Evolutionary conservation across 2,888 invertebrate genomes (phyloP), one percentile per base, ranked within the genome.

Genomic region (Pocota personata): DNA sequence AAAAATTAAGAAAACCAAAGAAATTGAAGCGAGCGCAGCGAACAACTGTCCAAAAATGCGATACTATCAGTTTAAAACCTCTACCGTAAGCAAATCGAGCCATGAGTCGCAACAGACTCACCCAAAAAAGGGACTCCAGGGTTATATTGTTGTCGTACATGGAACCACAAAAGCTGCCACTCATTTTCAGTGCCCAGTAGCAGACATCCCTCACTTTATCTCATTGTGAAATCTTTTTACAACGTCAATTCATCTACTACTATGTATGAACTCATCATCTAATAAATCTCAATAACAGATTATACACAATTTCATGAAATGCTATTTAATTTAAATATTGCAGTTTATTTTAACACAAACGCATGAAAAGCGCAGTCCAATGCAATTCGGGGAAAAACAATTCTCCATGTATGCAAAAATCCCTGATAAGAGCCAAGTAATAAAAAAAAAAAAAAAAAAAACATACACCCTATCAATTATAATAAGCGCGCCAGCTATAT

Each of bases 341-440:
- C 35, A 35, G 12, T 35, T 10, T 8, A 35, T 35, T 12, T 35
- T 1, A 35, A 35, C 12, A 12, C 12, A 8, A 35, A 35, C 10
- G 35, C 35, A 35, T 12, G n/a, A n/a, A n/a, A n/a, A n/a, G n/a
- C n/a, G n/a, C n/a, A n/a, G n/a, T n/a, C n/a, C n/a, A n/a, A n/a
- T n/a, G n/a, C n/a, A n/a, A n/a, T n/a, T n/a, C n/a, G n/a, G n/a
- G n/a, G n/a, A n/a, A n/a, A n/a, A n/a, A n/a, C n/a, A n/a, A n/a
- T n/a, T n/a, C n/a, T n/a, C n/a, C n/a, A n/a, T n/a, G n/a, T n/a
- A n/a, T 52, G 62, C 3, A 19, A 16, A 12, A 30, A 57, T 27
- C 4, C 0, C 8, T 62, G 60, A 82, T 82, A 76, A 82, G 19
- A 37, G 19, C 14, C 14, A 27, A n/a, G n/a, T n/a, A n/a, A n/a